A percentile compares a stretch with the other conserved stretches of the same genome.
Conservation (phyloP, 2,888 invertebrate genomes). For the Rhingia rostrata region DNA sequence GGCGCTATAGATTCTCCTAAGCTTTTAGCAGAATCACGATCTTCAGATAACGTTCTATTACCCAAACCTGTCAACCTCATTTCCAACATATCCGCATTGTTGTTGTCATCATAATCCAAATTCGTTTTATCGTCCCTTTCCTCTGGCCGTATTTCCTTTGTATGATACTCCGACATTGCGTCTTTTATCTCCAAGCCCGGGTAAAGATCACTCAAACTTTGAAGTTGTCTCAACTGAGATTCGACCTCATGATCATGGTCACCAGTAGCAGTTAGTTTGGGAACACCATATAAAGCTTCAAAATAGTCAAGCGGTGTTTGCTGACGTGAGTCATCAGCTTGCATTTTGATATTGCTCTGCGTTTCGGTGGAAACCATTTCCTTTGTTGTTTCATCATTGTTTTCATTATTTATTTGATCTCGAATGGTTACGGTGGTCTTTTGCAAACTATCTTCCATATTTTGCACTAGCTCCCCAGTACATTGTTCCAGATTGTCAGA, state of each 20-base stretch:
- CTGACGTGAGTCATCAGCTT: neutral
- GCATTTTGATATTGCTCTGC: neutral
- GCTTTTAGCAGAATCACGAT: neutral
- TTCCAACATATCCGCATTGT: conserved; percentile 18
- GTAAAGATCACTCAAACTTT: conserved; percentile 21
- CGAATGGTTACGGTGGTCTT: neutral
- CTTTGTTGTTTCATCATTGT: neutral
- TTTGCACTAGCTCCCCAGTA: neutral
- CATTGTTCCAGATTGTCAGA: neutral
- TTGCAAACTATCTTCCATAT: neutral
- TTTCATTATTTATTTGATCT: too few relatives aligned
- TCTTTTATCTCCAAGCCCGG: conserved; percentile 15
- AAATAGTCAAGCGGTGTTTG: conserved; percentile 12
- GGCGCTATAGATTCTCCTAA: neutral
- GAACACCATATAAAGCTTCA: conserved; percentile 1
- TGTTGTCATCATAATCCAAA: conserved; percentile 8
- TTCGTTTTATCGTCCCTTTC: neutral
- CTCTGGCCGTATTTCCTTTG: conserved; percentile 17
- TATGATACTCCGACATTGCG: conserved; percentile 19
- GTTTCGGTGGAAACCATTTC: neutral
- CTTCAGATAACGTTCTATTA: neutral
- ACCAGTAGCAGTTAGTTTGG: conserved; percentile 6
- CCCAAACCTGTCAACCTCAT: neutral
- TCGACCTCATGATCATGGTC: conserved; percentile 36
- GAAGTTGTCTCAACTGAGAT: conserved; percentile 37